Conservation (phyloP, 2,113 vertebrate species). For the Silurus asotus region DNA sequence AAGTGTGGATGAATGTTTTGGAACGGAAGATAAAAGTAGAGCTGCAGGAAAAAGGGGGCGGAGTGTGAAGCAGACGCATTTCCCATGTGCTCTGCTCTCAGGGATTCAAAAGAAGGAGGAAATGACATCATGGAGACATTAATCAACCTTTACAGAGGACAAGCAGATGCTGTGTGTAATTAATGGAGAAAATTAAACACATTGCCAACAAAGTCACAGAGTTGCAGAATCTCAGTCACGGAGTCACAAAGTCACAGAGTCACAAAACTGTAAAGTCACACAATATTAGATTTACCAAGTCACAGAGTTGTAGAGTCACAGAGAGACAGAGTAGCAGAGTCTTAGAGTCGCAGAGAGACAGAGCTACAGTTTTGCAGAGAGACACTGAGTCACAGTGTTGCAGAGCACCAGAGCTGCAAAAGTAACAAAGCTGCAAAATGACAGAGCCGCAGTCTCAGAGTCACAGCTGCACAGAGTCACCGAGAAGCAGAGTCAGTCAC, state of each 20-base stretch:
- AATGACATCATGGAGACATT: constrained; percentile 52
- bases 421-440: too few relatives aligned
- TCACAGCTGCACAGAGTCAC: too few relatives aligned
- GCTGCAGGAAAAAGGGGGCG: constrained; percentile 15
- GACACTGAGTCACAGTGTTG: too few relatives aligned
- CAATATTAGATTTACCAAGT: too few relatives aligned
- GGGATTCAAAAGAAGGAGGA: constrained; percentile 56
- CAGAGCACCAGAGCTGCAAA: too few relatives aligned
- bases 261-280: neutral
- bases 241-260: neutral
- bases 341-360: too few relatives aligned
- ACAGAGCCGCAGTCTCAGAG: too few relatives aligned
- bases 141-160: constrained; percentile 58
- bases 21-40: neutral
- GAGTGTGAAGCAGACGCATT: constrained; percentile 35
- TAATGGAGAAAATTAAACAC: constrained; percentile 38
- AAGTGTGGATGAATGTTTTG: neutral
- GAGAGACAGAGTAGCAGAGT: too few relatives aligned
- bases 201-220: neutral
- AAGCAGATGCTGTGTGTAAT: constrained; percentile 51
- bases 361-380: too few relatives aligned
- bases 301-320: too few relatives aligned
- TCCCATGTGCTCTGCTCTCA: constrained; percentile 44
- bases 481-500: too few relatives aligned
- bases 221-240: neutral